These are phyloP conservation scores for Narcine bancroftii DNA, from an alignment of 2,113 vertebrate genomes.

Conservation along the genomic window DNA sequence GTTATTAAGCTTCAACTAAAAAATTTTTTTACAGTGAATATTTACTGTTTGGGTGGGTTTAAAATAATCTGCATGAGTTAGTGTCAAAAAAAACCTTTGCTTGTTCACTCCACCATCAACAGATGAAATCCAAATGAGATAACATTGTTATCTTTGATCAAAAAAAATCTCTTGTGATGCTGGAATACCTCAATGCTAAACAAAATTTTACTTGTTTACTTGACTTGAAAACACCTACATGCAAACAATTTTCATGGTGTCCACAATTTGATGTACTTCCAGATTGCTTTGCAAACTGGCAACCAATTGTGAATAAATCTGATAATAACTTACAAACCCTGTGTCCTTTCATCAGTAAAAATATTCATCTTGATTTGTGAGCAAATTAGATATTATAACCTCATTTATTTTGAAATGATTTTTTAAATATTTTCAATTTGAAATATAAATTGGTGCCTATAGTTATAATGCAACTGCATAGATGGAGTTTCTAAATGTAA, in stretches of 20 bases:
- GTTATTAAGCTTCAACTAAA: background rate
- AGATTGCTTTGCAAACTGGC: background rate
- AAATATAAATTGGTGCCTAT: background rate
- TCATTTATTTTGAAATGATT: background rate
- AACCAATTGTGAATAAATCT: background rate
- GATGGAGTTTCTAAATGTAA: constrained; percentile 1
- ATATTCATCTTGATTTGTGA: background rate
- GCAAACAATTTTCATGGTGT: background rate
- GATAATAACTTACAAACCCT: background rate
- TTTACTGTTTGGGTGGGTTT: background rate
- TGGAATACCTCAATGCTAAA: background rate
- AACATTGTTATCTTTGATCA: background rate
- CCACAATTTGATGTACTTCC: background rate
- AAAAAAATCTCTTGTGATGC: background rate
- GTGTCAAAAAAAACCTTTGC: background rate
- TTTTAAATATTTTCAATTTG: background rate
- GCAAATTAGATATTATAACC: background rate
- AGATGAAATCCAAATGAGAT: background rate
- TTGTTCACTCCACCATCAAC: background rate
- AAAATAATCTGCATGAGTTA: background rate
- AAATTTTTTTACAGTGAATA: background rate
- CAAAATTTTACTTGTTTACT: too few species aligned
- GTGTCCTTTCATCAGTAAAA: background rate
- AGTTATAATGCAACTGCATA: constrained; percentile 5
- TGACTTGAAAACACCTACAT: background rate